A percentile compares a stretch with the other conserved stretches of the same genome.
Evolutionary conservation across 1,140 invertebrate genomes (phyloP).

Genomic region (Sarcophaga bullata): DNA sequence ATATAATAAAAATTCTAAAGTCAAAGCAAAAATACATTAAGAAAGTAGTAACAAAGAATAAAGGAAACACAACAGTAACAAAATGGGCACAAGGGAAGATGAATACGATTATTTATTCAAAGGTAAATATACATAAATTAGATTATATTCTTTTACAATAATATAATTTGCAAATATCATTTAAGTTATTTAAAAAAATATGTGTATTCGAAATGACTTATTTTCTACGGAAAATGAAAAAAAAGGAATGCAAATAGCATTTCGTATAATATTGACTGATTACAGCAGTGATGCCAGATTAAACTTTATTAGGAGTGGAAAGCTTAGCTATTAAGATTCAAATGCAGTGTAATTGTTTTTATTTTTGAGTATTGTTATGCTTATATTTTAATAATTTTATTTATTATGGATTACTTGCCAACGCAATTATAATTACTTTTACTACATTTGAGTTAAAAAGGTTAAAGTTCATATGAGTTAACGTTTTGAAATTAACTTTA

Average conservation of each 20-base stretch:
- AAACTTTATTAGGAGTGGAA: neutral
- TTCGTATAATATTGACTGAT: slow-evolving; percentile 4
- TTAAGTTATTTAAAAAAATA: neutral
- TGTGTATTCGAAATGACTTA: neutral
- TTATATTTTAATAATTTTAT: no score
- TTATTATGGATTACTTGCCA: no score
- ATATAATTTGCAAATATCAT: neutral
- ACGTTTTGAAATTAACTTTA: no score
- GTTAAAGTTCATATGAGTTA: no score
- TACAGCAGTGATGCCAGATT: neutral
- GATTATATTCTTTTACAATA: neutral
- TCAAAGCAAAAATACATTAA: slow-evolving; percentile 33
- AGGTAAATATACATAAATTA: slow-evolving; percentile 74
- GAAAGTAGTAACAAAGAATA: slow-evolving; percentile 5
- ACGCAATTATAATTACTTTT: no score
- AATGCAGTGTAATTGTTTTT: no score
- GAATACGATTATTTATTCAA: slow-evolving; percentile 99
- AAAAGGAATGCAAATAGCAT: no score
- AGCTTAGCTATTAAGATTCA: no score
- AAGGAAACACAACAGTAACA: slow-evolving; percentile 44
- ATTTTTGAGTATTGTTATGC: no score
- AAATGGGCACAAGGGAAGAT: slow-evolving; percentile 97
- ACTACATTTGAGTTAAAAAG: no score
- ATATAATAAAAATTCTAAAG: slow-evolving; percentile 13
- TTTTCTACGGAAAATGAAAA: no score